phyloP scores from a whole-genome alignment of 2,113 vertebrate species.

The Sula dactylatra region DNA sequence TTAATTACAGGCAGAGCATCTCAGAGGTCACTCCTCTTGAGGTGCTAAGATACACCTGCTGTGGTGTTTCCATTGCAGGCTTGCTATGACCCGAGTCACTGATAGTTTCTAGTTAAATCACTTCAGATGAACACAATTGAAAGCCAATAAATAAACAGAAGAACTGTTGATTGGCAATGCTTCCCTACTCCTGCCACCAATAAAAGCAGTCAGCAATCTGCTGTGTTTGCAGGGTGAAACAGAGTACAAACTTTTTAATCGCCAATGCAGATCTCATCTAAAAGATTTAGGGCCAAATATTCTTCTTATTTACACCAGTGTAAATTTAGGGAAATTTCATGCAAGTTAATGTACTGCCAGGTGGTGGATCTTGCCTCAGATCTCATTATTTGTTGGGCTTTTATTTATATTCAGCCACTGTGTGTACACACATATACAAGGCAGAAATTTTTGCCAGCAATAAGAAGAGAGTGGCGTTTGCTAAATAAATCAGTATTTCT shows the following conservation, averaged over 20 bases:
- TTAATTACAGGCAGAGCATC: background rate
- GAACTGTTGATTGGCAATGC: background rate
- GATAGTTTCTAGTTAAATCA: background rate
- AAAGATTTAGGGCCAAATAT: slow-evolving; percentile 6
- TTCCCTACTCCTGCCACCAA: background rate
- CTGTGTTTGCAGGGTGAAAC: background rate
- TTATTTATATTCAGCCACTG: slow-evolving; percentile 36
- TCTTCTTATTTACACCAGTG: slow-evolving; percentile 2
- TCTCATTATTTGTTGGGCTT: slow-evolving; percentile 25
- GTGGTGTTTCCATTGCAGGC: background rate
- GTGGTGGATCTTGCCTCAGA: slow-evolving; percentile 25
- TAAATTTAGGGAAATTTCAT: slow-evolving; percentile 38
- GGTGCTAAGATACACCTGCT: background rate
- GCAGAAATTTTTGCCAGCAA: slow-evolving; percentile 45
- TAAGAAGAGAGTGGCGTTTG: background rate
- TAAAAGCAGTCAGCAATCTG: background rate
- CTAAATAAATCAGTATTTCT: slow-evolving; percentile 55
- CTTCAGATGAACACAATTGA: background rate
- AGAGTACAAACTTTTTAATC: background rate
- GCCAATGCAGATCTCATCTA: background rate
- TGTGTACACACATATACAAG: slow-evolving; percentile 8
- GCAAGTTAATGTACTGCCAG: background rate
- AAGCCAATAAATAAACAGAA: background rate
- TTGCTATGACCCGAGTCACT: background rate
- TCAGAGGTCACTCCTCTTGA: background rate